phyloP scores from a whole-genome alignment of 2,888 invertebrate species.

The Acrobasis consociella region DNA sequence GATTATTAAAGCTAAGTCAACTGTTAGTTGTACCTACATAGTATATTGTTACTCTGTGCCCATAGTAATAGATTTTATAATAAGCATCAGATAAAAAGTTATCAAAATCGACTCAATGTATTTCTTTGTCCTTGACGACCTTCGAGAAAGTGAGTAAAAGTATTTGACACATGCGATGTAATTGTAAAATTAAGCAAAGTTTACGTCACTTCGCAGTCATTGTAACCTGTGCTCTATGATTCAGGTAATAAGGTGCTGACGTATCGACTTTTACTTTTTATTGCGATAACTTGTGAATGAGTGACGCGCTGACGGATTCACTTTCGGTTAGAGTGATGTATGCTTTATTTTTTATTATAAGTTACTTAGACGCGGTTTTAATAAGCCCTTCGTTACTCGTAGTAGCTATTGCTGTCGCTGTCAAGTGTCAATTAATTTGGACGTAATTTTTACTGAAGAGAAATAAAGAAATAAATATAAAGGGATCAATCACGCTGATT shows the following conservation, averaged over 20 bases:
- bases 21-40: no score
- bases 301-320: conserved; percentile 44
- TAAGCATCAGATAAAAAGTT: not conserved
- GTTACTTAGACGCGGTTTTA: not conserved
- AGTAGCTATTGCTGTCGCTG: no score
- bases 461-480: no score
- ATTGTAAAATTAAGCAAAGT: conserved; percentile 49
- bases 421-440: no score
- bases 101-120: conserved; percentile 36
- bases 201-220: conserved; percentile 30
- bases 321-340: conserved; percentile 50
- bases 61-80: no score
- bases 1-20: no score
- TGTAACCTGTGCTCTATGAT: conserved; percentile 45
- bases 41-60: no score
- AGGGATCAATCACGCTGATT: no score
- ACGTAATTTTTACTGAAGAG: no score
- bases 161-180: conserved; percentile 56
- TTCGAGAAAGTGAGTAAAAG: conserved; percentile 68
- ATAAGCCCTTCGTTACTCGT: conserved; percentile 2
- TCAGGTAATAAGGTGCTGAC: conserved; percentile 33
- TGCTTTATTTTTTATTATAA: conserved; percentile 16
- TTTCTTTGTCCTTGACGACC: conserved; percentile 51
- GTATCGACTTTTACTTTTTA: conserved; percentile 59
- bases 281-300: conserved; percentile 44